Percentiles rank a stretch among this genome's conserved stretches.
Evolutionary conservation across 1,140 invertebrate species (phyloP).

Genomic region (Colletes gigas): DNA sequence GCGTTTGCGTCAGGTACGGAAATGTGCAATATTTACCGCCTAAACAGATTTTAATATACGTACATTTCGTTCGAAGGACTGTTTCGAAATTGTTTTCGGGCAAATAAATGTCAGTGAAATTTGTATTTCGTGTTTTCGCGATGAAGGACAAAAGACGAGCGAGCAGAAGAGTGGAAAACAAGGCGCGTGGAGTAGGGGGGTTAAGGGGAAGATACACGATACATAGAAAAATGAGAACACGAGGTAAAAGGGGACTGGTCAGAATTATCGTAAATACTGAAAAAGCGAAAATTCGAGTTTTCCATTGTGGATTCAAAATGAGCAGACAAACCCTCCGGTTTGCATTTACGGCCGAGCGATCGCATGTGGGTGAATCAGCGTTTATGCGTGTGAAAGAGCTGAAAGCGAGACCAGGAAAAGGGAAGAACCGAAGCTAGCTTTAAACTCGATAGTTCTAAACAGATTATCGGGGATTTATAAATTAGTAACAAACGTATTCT

Average conservation of each 20-base stretch:
- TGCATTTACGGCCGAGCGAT: slow-evolving; percentile 56
- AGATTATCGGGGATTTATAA: slow-evolving; percentile 68
- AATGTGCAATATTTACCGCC: too few species aligned
- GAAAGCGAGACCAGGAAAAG: neutral
- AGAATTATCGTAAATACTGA: slow-evolving; percentile 13
- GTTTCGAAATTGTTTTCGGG: too few species aligned
- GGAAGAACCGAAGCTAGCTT: slow-evolving; percentile 55
- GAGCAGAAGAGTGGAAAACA: neutral
- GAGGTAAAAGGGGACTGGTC: neutral
- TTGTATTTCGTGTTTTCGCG: too few species aligned
- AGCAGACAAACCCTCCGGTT: slow-evolving; percentile 50
- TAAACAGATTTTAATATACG: too few species aligned
- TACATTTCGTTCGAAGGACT: too few species aligned
- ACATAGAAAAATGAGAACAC: neutral
- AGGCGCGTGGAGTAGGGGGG: too few species aligned
- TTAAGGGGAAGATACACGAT: neutral
- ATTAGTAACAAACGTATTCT: slow-evolving; percentile 76
- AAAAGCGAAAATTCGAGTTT: slow-evolving; percentile 57
- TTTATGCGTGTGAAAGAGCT: slow-evolving; percentile 32
- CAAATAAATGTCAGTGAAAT: too few species aligned
- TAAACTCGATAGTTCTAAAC: slow-evolving; percentile 69
- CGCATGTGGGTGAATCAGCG: slow-evolving; percentile 69
- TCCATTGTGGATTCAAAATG: slow-evolving; percentile 57
- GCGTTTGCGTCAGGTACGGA: too few species aligned
- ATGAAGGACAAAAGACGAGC: neutral